A percentile compares a stretch with the other conserved stretches of the same genome.
Evolutionary conservation across 2,113 vertebrate genomes (phyloP).

Genomic region (Saccopteryx leptura): DNA sequence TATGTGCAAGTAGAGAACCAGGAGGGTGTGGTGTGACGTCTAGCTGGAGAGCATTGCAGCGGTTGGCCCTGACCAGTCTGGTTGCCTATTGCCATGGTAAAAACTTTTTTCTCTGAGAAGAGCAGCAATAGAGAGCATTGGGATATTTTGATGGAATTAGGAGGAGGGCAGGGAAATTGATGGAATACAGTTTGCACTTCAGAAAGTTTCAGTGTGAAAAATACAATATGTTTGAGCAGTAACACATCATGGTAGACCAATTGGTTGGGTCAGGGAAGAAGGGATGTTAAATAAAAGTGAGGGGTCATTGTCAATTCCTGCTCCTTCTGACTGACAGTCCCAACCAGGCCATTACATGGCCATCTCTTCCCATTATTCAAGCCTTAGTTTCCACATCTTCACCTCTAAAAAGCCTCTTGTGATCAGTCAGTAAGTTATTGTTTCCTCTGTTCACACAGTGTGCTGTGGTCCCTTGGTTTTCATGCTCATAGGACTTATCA

Average conservation of each 20-base stretch:
- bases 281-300: not conserved
- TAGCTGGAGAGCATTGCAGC: not conserved
- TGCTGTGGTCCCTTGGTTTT: not conserved
- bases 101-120: rapidly evolving
- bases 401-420: not conserved
- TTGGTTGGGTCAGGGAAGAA: not conserved
- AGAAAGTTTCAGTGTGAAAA: not conserved
- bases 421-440: rapidly evolving
- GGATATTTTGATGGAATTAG: not conserved
- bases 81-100: not conserved
- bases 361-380: not conserved
- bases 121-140: not conserved
- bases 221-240: rapidly evolving
- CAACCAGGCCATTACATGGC: not conserved
- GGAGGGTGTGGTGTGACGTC: rapidly evolving
- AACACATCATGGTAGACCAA: not conserved
- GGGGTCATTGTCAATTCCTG: no score
- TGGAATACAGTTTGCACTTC: not conserved
- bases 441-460: not conserved
- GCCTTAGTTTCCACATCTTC: not conserved
- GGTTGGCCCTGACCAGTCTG: rapidly evolving
- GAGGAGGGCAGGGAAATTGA: not conserved
- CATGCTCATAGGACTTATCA: not conserved
- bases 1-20: not conserved
- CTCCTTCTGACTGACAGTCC: not conserved